Evolutionary conservation across 2,888 invertebrate genomes (phyloP).

Genomic region (Heteromurus nitidus): DNA sequence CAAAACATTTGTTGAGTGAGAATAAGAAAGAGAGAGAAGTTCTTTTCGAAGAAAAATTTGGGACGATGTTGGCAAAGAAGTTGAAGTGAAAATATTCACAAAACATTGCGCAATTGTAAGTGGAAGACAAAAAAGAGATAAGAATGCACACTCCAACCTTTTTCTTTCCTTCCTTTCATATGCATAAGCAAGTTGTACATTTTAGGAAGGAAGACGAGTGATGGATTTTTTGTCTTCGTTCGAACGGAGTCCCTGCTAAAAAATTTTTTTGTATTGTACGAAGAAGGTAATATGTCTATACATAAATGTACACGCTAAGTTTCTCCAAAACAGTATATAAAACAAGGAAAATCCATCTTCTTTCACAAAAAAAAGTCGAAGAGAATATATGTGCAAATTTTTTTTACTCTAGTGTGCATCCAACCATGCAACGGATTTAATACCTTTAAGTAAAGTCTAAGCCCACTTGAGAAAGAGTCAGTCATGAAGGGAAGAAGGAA

Average conservation of each 20-base stretch:
- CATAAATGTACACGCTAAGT: too few relatives aligned
- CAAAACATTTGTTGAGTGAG: too few relatives aligned
- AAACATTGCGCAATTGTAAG: too few relatives aligned
- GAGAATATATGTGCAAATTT: neutral
- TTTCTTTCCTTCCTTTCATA: neutral
- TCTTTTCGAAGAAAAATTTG: conserved; percentile 11
- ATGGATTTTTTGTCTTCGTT: neutral
- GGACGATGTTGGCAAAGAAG: conserved; percentile 20
- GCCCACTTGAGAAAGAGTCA: conserved; percentile 28
- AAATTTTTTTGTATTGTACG: too few relatives aligned
- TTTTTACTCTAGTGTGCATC: conserved; percentile 1
- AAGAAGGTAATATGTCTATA: neutral
- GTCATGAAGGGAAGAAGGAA: conserved; percentile 12
- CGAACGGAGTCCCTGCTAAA: too few relatives aligned
- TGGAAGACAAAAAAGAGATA: neutral
- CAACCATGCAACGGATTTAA: conserved; percentile 20
- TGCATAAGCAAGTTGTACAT: neutral
- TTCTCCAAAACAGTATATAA: neutral
- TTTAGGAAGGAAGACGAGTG: neutral
- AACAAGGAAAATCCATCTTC: neutral
- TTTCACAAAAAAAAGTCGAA: conserved; percentile 3
- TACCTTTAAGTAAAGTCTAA: conserved; percentile 36
- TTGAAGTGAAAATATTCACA: neutral
- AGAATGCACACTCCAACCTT: neutral
- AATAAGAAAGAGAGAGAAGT: too few relatives aligned